Evolutionary conservation across 1,140 invertebrate genomes (phyloP).

Genomic region (Panagrolaimus sp.): DNA sequence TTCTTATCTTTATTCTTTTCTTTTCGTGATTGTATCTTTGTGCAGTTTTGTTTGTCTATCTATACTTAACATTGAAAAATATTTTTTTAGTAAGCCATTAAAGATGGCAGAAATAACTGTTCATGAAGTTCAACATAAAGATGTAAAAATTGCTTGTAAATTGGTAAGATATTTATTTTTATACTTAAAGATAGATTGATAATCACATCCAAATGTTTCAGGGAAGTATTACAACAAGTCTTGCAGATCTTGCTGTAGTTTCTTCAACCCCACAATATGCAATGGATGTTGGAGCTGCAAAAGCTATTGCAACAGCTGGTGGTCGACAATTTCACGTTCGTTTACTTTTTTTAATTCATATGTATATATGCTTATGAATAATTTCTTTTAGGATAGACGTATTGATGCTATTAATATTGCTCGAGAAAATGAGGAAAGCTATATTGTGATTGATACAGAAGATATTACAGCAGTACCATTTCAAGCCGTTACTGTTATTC

Average conservation of each 20-base stretch:
- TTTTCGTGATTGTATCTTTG: too few species aligned
- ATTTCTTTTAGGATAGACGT: too few species aligned
- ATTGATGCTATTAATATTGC: not conserved
- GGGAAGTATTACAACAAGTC: not conserved
- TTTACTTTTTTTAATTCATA: not conserved
- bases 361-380: too few species aligned
- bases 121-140: too few species aligned
- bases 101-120: too few species aligned
- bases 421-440: not conserved
- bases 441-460: not conserved
- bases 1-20: too few species aligned
- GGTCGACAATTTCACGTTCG: not conserved
- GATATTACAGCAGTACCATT: not conserved
- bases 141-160: too few species aligned
- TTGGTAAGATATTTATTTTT: too few species aligned
- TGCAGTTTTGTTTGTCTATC: too few species aligned
- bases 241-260: not conserved
- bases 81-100: too few species aligned
- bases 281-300: not conserved
- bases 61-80: too few species aligned
- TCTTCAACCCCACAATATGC: not conserved
- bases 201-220: not conserved
- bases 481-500: not conserved
- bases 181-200: too few species aligned
- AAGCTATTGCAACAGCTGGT: not conserved